Evolutionary conservation across 2,113 vertebrate species (phyloP), one percentile per base, ranked within the genome.

Genomic region (Sylvilagus bachmani): DNA sequence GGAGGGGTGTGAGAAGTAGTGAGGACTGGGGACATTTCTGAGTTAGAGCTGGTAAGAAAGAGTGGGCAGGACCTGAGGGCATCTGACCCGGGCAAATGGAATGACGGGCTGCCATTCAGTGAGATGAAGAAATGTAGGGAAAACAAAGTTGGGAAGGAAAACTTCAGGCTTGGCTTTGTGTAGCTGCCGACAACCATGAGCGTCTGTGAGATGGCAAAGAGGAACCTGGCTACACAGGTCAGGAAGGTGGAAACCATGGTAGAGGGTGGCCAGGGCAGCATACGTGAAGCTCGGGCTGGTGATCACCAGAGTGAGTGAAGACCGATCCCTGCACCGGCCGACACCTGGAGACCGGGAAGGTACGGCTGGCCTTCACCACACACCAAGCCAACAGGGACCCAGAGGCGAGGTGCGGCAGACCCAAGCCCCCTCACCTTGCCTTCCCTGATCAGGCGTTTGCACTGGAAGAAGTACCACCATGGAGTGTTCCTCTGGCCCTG

Each of bases 401-500:
- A 22, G 33, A 51, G 75, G 13, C 67, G 6, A 33, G 92, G 58
- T 36, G 22, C 74, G 53, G 11, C 27, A 80, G 58, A 69, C 36
- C 55, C 73, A 31, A 33, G 21, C 0, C 49, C 29, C 58, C 98
- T 86, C 55, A 99, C 99, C 98, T 99, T 99, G n/a, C 99, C 98
- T 1, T 98, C 96, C 91, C 98, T 99, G 71, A 99, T 99, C 87
- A 99, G 98, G 4, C 96, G 98, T 95, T 99, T 99, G 97, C 99
- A 99, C 85, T 96, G 98, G 33, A 99, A 77, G 96, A 99, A 99
- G 97, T 99, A 99, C 99, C 99, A 99, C 93, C 99, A 99, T 0
- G 98, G 97, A 0, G 98, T 99, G 95, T 99, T 99, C 91, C 62
- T 98, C 4, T 51, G 98, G 1, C 97, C 96, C 0, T 21, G 94